Evolutionary conservation across 2,113 vertebrate genomes (phyloP).

Genomic region (Entosphenus tridentatus): DNA sequence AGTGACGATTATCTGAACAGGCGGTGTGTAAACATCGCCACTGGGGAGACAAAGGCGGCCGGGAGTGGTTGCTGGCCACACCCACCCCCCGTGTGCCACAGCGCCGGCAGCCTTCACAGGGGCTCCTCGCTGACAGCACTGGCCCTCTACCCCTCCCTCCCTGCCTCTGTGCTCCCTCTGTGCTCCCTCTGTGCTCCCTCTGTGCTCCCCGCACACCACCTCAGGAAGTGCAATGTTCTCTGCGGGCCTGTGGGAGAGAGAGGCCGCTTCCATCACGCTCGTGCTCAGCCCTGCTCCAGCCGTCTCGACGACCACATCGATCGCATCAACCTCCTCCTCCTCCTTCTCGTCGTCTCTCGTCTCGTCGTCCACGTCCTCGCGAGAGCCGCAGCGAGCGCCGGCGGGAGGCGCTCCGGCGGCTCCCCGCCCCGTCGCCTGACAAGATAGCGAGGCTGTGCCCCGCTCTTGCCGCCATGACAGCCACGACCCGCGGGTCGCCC

Average conservation of each 20-base stretch:
- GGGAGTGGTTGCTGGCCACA: no score
- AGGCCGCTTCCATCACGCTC: neutral
- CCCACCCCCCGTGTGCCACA: neutral
- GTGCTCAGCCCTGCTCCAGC: neutral
- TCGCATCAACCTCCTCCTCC: neutral
- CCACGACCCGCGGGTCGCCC: slow-evolving; percentile 99
- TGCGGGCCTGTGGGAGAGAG: no score
- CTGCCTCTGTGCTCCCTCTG: neutral
- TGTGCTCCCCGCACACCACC: neutral
- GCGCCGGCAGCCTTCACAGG: neutral
- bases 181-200: neutral
- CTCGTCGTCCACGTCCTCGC: neutral
- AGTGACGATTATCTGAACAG: no score
- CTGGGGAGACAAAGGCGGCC: no score
- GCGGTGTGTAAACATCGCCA: no score
- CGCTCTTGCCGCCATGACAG: slow-evolving; percentile 70
- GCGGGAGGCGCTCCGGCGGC: no score
- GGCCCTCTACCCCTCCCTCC: neutral
- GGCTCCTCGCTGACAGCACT: neutral
- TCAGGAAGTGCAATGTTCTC: neutral
- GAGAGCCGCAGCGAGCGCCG: no score
- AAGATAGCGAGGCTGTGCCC: neutral
- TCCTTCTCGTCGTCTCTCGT: neutral
- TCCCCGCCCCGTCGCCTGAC: neutral
- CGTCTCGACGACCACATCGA: neutral